Conservation (phyloP, 2,113 vertebrate genomes). For the Thomomys bottae region DNA sequence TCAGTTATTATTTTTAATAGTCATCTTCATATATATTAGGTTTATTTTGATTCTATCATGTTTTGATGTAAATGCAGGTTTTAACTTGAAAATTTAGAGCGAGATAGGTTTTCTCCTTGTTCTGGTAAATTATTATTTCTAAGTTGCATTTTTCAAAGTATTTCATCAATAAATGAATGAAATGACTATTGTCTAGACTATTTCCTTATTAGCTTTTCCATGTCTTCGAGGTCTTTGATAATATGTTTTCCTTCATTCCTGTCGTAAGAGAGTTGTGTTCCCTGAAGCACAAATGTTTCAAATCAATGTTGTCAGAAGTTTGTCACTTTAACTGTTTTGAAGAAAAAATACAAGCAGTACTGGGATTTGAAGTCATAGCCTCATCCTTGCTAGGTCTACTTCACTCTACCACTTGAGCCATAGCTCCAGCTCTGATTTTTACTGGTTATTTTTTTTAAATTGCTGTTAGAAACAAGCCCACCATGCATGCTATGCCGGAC, state of each 20-base stretch:
- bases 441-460: too few species aligned
- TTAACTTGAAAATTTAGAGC: background rate
- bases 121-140: conserved; percentile 36
- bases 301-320: background rate
- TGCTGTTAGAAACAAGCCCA: too few species aligned
- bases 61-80: too few species aligned
- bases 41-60: too few species aligned
- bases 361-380: too few species aligned
- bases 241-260: background rate
- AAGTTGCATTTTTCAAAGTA: conserved; percentile 39
- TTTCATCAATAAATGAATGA: conserved; percentile 30
- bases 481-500: too few species aligned
- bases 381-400: too few species aligned
- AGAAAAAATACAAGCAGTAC: background rate
- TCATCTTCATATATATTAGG: too few species aligned
- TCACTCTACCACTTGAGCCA: too few species aligned
- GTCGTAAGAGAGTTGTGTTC: background rate
- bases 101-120: conserved; percentile 30
- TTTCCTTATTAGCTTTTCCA: background rate
- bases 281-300: background rate
- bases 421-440: too few species aligned
- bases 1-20: too few species aligned
- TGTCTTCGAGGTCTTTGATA: background rate
- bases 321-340: conserved; percentile 32
- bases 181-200: background rate